Evolutionary conservation across 2,888 invertebrate species (phyloP), one percentile per base, ranked within the genome.

Genomic region (Charanyca ferruginea): DNA sequence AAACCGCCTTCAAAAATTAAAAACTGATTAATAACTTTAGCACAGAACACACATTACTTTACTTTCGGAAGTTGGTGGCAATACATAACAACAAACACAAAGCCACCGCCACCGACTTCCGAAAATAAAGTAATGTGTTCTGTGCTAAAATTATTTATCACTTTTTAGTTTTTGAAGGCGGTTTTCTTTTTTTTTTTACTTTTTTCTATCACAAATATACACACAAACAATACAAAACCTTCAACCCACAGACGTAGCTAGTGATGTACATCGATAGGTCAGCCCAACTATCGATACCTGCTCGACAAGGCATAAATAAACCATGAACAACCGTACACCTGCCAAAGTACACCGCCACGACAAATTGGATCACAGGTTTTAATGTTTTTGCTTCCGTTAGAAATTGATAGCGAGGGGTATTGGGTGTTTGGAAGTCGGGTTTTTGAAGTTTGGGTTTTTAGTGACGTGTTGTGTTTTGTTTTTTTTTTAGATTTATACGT

Each of bases 241-340:
- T 53, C 49, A 60, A 32, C 51, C 44, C 7, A 60, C 44, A 45
- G 49, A 45, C 49, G 45, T 73, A 61, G 72, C 66, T 76, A 75
- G 74, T 75, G 74, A 76, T 75, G 74, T 76, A 73, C 73, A 54
- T 61, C 60, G 62, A 77, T 78, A 81, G 80, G 80, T 80, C 78
- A 78, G 63, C 66, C 66, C 68, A 62, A 70, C 64, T 69, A 73
- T 81, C 79, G 76, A 80, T 79, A 73, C 66, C 55, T 63, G 71
- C 60, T 78, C 78, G 69, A 79, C 76, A 64, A 69, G 67, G 68
- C 66, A 83, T 81, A 83, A 83, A 84, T 81, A 83, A 84, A 80
- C 80, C 80, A 81, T 81, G 81, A 75, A 78, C 80, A 73, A 55
- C 62, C 51, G 82, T 80, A 70, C 81, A 82, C 81, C 81, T 81